These are phyloP conservation scores for Xanthia icteritia DNA, from an alignment of 2,888 invertebrate genomes.

Conservation along the genomic window DNA sequence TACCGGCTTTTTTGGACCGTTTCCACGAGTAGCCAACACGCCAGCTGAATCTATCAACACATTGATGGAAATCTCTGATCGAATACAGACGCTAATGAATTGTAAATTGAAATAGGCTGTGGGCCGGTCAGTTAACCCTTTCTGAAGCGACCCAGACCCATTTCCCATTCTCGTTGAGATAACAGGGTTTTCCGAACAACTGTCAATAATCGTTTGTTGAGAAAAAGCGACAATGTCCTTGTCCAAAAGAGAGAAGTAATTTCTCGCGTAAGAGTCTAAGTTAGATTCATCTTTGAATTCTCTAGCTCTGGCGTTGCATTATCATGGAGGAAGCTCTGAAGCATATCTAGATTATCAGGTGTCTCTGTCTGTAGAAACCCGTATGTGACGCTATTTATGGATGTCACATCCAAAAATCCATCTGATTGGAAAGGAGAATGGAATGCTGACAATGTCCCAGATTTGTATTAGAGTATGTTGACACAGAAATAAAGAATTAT, in stretches of 20 bases:
- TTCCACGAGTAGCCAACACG: neutral
- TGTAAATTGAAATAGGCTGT: constrained; percentile 23
- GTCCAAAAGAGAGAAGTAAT: neutral
- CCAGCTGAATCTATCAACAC: neutral
- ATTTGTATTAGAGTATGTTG: neutral
- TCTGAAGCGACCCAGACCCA: neutral
- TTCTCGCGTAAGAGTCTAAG: neutral
- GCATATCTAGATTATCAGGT: neutral
- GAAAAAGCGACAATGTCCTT: neutral
- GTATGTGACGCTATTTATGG: neutral
- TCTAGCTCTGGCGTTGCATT: neutral
- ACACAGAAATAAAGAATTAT: neutral
- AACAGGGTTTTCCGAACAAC: neutral
- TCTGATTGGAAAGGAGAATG: neutral
- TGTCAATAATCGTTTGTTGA: neutral
- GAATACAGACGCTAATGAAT: constrained; percentile 9
- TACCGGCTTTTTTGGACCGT: neutral
- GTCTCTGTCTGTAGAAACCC: neutral
- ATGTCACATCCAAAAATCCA: neutral
- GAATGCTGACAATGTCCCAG: neutral
- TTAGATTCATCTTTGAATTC: no score
- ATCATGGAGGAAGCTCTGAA: neutral
- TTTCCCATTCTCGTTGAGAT: constrained; percentile 1
- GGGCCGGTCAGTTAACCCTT: constrained; percentile 14
- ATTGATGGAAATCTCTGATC: constrained; percentile 16